Conservation (phyloP, 2,797 vertebrate species). For the Coendou prehensilis region DNA sequence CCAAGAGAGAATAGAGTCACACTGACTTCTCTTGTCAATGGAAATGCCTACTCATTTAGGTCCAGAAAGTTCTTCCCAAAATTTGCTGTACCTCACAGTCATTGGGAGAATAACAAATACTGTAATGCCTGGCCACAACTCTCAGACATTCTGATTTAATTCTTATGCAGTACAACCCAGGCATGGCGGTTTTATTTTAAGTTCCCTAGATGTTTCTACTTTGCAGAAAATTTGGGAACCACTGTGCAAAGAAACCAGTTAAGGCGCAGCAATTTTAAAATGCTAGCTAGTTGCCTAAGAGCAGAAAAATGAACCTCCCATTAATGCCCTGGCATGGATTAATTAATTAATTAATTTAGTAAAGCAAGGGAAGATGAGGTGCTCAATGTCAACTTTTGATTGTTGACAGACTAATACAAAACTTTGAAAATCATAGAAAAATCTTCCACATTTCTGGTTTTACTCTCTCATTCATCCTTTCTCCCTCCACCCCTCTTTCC, state of each 20-base stretch:
- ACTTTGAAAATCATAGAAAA: conserved; percentile 4
- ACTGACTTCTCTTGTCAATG: background rate
- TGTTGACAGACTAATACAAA: background rate
- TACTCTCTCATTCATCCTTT: background rate
- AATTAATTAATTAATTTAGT: background rate
- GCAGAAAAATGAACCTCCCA: background rate
- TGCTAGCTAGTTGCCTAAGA: background rate
- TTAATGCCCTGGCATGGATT: background rate
- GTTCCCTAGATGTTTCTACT: background rate
- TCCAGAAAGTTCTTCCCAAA: background rate
- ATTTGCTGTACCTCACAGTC: background rate
- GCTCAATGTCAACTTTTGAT: background rate
- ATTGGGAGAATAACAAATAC: no score
- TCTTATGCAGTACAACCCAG: rapidly evolving
- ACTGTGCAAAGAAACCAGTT: background rate
- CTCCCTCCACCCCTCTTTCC: no score
- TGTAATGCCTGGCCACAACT: background rate
- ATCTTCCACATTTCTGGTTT: background rate
- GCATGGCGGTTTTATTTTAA: background rate
- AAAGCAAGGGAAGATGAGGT: background rate
- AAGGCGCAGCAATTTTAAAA: background rate
- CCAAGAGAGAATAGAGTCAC: background rate
- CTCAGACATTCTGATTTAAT: background rate
- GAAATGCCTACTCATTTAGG: background rate
- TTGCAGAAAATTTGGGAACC: background rate